These are phyloP conservation scores for Trigoniulus corallinus DNA, from an alignment of 1,140 invertebrate species.

Conservation along the genomic window DNA sequence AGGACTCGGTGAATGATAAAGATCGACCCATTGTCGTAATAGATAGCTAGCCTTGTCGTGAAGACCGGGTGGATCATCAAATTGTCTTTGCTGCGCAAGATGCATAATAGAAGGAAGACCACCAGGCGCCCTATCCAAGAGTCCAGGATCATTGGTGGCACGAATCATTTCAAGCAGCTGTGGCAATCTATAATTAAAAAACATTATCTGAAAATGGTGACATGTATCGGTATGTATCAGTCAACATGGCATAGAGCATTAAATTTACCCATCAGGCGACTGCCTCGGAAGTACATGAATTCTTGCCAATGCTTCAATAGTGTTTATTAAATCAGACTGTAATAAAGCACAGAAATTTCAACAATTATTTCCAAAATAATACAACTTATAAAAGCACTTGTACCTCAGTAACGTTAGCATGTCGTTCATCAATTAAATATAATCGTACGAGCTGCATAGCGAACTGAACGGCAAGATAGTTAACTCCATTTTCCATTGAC, in stretches of 20 bases:
- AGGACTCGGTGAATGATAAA: slow-evolving; percentile 63
- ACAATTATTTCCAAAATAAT: no score
- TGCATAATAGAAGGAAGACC: slow-evolving; percentile 80
- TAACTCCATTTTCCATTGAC: slow-evolving; percentile 69
- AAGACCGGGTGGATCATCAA: slow-evolving; percentile 82
- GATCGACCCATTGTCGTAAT: slow-evolving; percentile 83
- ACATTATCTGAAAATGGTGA: neutral
- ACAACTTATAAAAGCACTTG: neutral
- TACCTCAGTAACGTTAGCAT: slow-evolving; percentile 57
- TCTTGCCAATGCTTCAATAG: slow-evolving; percentile 52
- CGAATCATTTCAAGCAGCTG: slow-evolving; percentile 56
- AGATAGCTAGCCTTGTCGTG: slow-evolving; percentile 90
- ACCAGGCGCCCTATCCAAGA: slow-evolving; percentile 45
- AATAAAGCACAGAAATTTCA: slow-evolving; percentile 7
- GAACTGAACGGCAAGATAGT: slow-evolving; percentile 66
- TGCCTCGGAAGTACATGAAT: slow-evolving; percentile 52
- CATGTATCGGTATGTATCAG: neutral
- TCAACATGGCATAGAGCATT: slow-evolving; percentile 2
- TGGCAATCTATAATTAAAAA: slow-evolving; percentile 32
- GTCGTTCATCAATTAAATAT: slow-evolving; percentile 71
- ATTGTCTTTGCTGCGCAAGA: slow-evolving; percentile 72
- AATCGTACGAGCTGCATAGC: slow-evolving; percentile 80
- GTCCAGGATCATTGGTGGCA: slow-evolving; percentile 43
- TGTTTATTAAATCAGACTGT: slow-evolving; percentile 12
- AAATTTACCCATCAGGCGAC: slow-evolving; percentile 53